Evolutionary conservation across 2,113 vertebrate genomes (phyloP), one percentile per base, ranked within the genome.

Genomic region (Rhadina sibilatrix): DNA sequence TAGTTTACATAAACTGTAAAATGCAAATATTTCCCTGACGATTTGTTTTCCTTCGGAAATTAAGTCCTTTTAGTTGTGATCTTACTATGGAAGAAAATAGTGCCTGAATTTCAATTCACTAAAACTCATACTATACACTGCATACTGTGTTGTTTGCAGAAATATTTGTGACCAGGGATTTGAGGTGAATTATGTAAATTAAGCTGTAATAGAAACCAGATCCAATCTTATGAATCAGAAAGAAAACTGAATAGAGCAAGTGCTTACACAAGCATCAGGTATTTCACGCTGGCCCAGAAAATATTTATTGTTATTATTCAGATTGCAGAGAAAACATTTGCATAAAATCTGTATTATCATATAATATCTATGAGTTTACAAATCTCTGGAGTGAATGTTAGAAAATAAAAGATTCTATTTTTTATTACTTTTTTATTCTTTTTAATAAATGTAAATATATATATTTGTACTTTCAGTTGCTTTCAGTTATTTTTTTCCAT

Each of bases 131-230:
- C 66, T 19, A 61, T 16, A 63, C 15, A 46, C 19, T 57, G 40
- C 15, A 46, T 30, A 44, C 11, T 35, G n/a, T 81, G 60, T 6
- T 59, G 28, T 80, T 92, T 90, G 68, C 83, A 95, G 76, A 96
- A 96, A 54, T 90, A 33, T 74, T 54, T 92, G 31, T 76, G 28
- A 95, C 69, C 66, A 88, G 59, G 25, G 71, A 89, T 94, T 82
- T 52, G 64, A 83, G 68, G 40, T 97, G 64, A 94, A 89, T 97
- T 97, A 97, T 93, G 94, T 69, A 97, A 91, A 93, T 92, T 80
- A 93, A 94, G 18, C 14, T 91, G 11, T 71, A 92, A 50, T 64
- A 72, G 33, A 70, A 90, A 88, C 60, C 4, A 85, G 54, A 94
- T 88, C 11, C n/a, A 87, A 70, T 85, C 80, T 75, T 81, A 40